Conservation (phyloP, 2,797 vertebrate genomes). For the Caiman crocodilus region DNA sequence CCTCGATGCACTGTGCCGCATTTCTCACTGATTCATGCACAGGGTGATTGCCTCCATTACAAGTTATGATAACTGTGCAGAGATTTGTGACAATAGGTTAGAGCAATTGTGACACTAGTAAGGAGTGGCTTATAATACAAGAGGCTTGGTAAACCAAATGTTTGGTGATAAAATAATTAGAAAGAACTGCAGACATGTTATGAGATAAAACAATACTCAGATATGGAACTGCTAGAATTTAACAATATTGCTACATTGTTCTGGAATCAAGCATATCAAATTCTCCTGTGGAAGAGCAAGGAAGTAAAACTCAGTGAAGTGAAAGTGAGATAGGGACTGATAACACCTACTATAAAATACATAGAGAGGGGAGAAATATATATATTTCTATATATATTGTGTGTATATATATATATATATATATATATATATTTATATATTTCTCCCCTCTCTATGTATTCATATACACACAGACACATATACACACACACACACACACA, state of each 20-base stretch:
- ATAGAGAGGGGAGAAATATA: not conserved
- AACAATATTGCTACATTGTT: not conserved
- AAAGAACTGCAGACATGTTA: not conserved
- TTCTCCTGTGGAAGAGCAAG: not conserved
- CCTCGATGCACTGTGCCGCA: not conserved
- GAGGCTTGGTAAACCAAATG: not conserved
- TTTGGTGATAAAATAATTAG: not conserved
- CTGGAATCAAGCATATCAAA: not conserved
- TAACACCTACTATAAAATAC: not conserved
- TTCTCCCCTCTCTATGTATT: too few species aligned
- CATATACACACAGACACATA: too few species aligned
- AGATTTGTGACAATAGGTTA: not conserved
- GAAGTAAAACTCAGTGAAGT: not conserved
- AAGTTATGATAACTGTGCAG: not conserved
- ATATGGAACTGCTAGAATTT: not conserved
- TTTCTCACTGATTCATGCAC: not conserved
- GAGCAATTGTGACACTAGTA: not conserved
- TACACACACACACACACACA: too few species aligned
- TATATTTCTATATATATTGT: too few species aligned
- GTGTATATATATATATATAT: too few species aligned
- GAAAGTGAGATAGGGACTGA: not conserved
- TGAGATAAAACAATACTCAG: not conserved
- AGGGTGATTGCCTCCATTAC: not conserved
- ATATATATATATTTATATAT: too few species aligned
- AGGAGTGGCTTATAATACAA: not conserved